These are phyloP conservation scores for Montipora capricornis DNA, from an alignment of 64 coral and sea anemone genomes.

Conservation along the genomic window DNA sequence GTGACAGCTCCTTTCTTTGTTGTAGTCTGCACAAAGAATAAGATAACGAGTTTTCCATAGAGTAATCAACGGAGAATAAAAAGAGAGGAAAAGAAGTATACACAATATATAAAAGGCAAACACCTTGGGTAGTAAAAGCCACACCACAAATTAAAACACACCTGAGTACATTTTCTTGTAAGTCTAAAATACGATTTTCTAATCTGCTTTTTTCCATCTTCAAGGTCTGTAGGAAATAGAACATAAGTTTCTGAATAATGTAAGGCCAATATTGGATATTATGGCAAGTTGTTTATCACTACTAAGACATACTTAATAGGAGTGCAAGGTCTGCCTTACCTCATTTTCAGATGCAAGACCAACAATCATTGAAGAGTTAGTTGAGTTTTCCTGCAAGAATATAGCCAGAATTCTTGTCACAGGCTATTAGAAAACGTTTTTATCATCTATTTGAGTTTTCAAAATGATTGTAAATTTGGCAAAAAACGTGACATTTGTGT, in stretches of 20 bases:
- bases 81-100: too few species aligned
- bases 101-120: not conserved
- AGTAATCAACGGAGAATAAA: too few species aligned
- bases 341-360: slow-evolving; percentile 52
- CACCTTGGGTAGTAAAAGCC: not conserved
- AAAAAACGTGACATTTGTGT: too few species aligned
- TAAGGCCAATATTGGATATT: not conserved
- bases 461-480: too few species aligned
- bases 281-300: too few species aligned
- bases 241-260: not conserved
- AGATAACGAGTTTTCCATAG: not conserved
- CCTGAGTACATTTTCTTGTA: slow-evolving; percentile 19
- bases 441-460: too few species aligned
- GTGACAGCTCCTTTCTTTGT: not conserved
- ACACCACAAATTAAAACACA: not conserved
- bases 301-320: too few species aligned
- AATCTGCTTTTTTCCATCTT: slow-evolving; percentile 43
- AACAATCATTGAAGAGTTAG: slow-evolving; percentile 47
- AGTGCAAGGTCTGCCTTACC: not conserved
- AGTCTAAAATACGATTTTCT: slow-evolving; percentile 45
- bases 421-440: too few species aligned
- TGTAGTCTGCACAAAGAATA: not conserved
- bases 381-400: slow-evolving; percentile 19
- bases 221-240: slow-evolving; percentile 14
- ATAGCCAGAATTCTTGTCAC: not conserved